Base-by-base conservation (phyloP, 2,888 invertebrate species). In the Aspidiotus rigidus region DNA sequence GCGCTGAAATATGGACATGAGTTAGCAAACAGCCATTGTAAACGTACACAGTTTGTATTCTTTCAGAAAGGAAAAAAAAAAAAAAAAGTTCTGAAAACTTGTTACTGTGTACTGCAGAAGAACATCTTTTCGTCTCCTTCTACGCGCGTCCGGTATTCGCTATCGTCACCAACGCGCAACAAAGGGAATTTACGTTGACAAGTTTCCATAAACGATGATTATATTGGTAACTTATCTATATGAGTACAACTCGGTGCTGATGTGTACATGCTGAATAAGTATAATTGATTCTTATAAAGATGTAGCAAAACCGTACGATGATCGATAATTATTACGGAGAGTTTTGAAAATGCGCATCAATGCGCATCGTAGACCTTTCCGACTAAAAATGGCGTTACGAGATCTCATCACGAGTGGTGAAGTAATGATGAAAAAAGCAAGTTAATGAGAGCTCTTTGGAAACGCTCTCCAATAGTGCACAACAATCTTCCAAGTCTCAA, bases 181-280 rank as follows among this genome's bases (percentile, higher is more conserved):
- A 64, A 64, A 55, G 64, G 40, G 64, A 64, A 64, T 64, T 64
- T 64, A 64, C 64, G 55, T 64, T 64, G 64, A 64, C 64, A 64
- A 64, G 64, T 64, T 64, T 64, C 64, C 64, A 64, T 64, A 64
- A 64, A 64, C 64, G 64, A 56, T 64, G 64, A 64, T 64, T 64
- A 28, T 28, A 64, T 64, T 64, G 55, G 64, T 55, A 64, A 28
- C 55, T 55, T 41, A 64, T 39, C 64, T 54, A 55, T 54, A 40
- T 55, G 28, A 39, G 56, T 55, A 64, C n/a, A 28, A 39, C 28
- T 64, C 39, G 28, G 57, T 28, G 28, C 28, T 28, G 28, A 28
- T 28, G 28, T 28, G 28, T 56, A 17, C 28, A 39, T 55, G 40
- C 16, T 28, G 13, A 9, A 64, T 56, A 64, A 40, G 57, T 17